phyloP scores from a whole-genome alignment of 2,888 invertebrate genomes.

The Oligia strigilis region DNA sequence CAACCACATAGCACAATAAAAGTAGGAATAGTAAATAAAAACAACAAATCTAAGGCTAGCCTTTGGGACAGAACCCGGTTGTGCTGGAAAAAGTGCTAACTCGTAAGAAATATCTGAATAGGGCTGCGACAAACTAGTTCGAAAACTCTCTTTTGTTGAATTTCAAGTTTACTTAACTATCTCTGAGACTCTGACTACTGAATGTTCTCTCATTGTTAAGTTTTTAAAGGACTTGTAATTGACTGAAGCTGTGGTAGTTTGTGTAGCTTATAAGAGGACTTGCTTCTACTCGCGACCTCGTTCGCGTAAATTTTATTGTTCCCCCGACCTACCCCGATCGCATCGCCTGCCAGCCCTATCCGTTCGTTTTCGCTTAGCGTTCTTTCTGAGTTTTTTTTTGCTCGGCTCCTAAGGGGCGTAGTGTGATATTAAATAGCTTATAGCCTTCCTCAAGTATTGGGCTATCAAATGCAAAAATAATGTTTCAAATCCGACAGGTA shows the following conservation, averaged over 20 bases:
- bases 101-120: conserved; percentile 70
- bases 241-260: neutral
- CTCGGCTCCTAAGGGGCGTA: neutral
- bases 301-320: neutral
- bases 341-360: neutral
- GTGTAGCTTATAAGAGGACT: neutral
- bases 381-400: neutral
- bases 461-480: too few species aligned
- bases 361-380: neutral
- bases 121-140: conserved; percentile 68
- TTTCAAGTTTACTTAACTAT: conserved; percentile 32
- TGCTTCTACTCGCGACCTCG: neutral
- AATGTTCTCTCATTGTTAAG: conserved; percentile 15
- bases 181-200: neutral
- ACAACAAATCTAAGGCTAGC: conserved; percentile 73
- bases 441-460: neutral
- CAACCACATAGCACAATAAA: conserved; percentile 51
- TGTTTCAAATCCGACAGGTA: too few species aligned
- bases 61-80: conserved; percentile 58
- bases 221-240: conserved; percentile 19
- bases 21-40: conserved; percentile 62
- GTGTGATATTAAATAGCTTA: neutral
- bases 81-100: conserved; percentile 78
- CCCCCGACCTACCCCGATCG: neutral
- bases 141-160: conserved; percentile 29